Base-by-base conservation (phyloP, 2,113 vertebrate genomes). In the Eolophus roseicapilla region DNA sequence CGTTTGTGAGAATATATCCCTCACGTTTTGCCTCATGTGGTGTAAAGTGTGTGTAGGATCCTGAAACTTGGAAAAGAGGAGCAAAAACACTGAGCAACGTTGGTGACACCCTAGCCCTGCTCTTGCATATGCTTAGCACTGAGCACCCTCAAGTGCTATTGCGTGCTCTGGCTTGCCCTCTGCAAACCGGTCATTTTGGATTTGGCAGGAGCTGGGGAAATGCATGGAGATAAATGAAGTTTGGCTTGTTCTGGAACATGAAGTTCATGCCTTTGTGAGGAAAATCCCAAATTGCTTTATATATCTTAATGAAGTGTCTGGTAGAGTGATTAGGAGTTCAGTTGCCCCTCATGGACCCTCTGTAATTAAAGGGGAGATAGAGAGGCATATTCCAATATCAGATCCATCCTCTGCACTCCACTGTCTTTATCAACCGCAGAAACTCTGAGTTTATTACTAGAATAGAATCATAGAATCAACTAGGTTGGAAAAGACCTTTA, bases 81-180 rank as follows among this genome's bases (percentile, higher is more conserved):
- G 12, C n/a, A 79, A 55, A 78, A 64, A 11, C 29, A 52, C 41
- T 23, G 33, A 83, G 33, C 31, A 55, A 21, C 25, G 19, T 52
- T 0, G 0, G 33, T 46, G 29, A 27, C 35, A 43, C 49, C 27
- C 2, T 7, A 65, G 43, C 8, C 44, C 29, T 19, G 74, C 19
- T 71, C 20, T 71, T 55, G 7, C 15, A 6, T 18, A 19, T 10
- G 7, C 46, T 80, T 29, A 67, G 47, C 41, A 35, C 43, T 0
- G 1, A 59, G 49, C 31, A 44, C 44, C 55, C 10, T 60, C 0
- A 0, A 41, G 8, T 37, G 33, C 2, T 1, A 24, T 41, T 1
- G 5, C 3, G 0, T 46, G 62, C 77, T 78, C 55, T 13, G 27
- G 28, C 57, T 69, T 50, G 44, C 13, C 39, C 11, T 21, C 27